Base-by-base conservation (phyloP, 2,797 vertebrate species). In the Propithecus perrieri region DNA sequence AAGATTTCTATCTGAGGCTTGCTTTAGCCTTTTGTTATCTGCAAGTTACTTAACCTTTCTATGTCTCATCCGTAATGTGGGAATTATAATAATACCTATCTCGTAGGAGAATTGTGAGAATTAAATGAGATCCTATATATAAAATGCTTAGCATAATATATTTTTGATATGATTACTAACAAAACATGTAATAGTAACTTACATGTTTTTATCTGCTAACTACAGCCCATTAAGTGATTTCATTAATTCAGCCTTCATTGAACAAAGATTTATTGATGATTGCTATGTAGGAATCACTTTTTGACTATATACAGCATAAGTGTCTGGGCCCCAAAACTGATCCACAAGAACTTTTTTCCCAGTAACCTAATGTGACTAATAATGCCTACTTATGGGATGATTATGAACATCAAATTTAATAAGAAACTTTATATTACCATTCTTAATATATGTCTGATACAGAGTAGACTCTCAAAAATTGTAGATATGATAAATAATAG, bases 161-260 rank as follows among this genome's bases (percentile, higher is more conserved):
- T 67, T 48, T 55, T 22, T 83, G 78, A 48, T 83, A 43, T 20
- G 30, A 28, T 79, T 88, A 78, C 53, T 84, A 38, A 87, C 65
- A 72, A 28, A 95, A 90, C 17, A 67, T 67, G 63, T 35, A 67
- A 75, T 55, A 94, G 50, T 87, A 94, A 71, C 22, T 75, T 81
- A 33, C 2, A 3, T 41, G 3, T 65, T 75, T 93, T 87, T 48
- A 41, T 86, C 55, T 94, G 50, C 28, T 89, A 61, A 95, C 28
- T 76, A 7, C 1, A 93, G 14, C 46, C 38, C 11, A 61, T 53
- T 74, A 75, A 67, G 20, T 85, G 69, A 89, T 74, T 93, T 88
- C 22, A 78, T 93, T 89, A 90, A 84, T 75, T 80, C 53, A 75
- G 22, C 11, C 46, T 83, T 78, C 71, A 69, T 26, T 33, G 43